A percentile compares a stretch with the other conserved stretches of the same genome.
phyloP scores from a whole-genome alignment of 2,113 vertebrate species.

The Neolamprologus fasciatus region DNA sequence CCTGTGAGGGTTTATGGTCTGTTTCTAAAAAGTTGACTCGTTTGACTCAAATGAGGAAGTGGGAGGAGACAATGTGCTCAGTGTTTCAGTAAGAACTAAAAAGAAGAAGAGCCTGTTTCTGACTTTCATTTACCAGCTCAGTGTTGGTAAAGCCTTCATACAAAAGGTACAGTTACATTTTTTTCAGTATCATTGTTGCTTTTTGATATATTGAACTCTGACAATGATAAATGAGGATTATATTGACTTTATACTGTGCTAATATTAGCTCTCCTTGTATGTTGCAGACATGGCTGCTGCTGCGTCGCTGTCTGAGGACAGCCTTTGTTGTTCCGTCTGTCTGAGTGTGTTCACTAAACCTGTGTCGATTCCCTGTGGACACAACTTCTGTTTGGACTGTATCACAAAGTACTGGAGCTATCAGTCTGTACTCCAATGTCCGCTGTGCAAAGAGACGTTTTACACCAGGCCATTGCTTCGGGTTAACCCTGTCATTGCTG shows the following conservation, averaged over 20 bases:
- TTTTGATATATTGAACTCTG: too few species aligned
- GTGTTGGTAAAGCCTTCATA: rapidly evolving
- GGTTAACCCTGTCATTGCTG: slow-evolving; percentile 12
- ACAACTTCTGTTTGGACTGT: slow-evolving; percentile 33
- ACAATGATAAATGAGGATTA: background rate
- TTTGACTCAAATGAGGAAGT: background rate
- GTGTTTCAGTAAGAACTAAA: background rate
- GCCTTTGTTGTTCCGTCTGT: slow-evolving; percentile 22
- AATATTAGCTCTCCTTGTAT: background rate
- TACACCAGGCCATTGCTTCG: background rate
- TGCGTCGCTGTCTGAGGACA: background rate
- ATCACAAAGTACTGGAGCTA: background rate
- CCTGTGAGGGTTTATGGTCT: background rate
- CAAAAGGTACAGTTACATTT: background rate
- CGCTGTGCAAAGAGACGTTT: slow-evolving; percentile 2
- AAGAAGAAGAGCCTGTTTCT: background rate
- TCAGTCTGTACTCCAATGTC: background rate
- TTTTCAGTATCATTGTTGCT: too few species aligned
- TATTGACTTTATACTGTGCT: rapidly evolving
- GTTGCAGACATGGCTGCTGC: background rate
- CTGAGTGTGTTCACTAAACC: slow-evolving; percentile 29
- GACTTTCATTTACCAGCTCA: rapidly evolving
- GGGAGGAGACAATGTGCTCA: background rate
- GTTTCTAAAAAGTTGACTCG: background rate
- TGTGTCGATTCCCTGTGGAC: slow-evolving; percentile 23